A percentile compares a stretch with the other conserved stretches of the same genome.
These are phyloP conservation scores for Ellobium chinense DNA, from an alignment of 2,888 invertebrate species.

Conservation along the genomic window DNA sequence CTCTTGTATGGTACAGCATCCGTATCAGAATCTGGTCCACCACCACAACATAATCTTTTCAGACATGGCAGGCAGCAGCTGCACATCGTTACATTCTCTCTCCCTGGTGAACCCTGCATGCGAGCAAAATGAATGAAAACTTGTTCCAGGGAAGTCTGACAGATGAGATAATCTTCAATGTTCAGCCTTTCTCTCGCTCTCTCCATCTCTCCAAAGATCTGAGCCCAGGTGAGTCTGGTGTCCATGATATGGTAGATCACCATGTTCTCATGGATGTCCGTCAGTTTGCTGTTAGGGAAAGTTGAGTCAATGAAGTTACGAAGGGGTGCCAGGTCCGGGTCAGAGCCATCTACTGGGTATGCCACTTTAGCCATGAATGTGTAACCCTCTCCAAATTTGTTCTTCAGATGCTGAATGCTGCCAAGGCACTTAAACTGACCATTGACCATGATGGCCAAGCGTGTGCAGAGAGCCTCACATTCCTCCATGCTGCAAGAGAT, in stretches of 20 bases:
- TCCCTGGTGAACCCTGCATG: slow-evolving; percentile 59
- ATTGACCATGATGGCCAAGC: slow-evolving; percentile 79
- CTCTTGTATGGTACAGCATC: no score
- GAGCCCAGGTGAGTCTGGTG: slow-evolving; percentile 70
- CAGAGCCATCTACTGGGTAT: slow-evolving; percentile 52
- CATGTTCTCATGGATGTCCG: slow-evolving; percentile 85
- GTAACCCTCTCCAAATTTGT: slow-evolving; percentile 84
- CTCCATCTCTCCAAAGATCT: slow-evolving; percentile 77
- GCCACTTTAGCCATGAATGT: slow-evolving; percentile 81
- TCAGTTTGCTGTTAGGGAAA: slow-evolving; percentile 83
- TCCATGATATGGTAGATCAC: slow-evolving; percentile 77
- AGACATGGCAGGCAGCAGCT: no score
- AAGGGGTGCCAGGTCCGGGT: slow-evolving; percentile 62
- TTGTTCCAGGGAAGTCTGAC: slow-evolving; percentile 79
- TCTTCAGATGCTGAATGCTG: slow-evolving; percentile 78
- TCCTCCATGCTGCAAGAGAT: slow-evolving; percentile 77
- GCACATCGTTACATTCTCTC: no score
- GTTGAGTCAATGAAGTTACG: slow-evolving; percentile 80
- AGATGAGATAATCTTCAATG: slow-evolving; percentile 78
- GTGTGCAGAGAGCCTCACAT: slow-evolving; percentile 79
- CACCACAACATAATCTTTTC: no score
- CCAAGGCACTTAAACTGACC: slow-evolving; percentile 79
- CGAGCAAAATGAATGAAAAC: slow-evolving; percentile 80
- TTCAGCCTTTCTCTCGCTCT: slow-evolving; percentile 64
- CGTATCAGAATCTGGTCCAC: no score